Percentiles rank a stretch among this genome's conserved stretches.
phyloP scores from a whole-genome alignment of 2,888 invertebrate species.

The Drosophila sordidapex region DNA sequence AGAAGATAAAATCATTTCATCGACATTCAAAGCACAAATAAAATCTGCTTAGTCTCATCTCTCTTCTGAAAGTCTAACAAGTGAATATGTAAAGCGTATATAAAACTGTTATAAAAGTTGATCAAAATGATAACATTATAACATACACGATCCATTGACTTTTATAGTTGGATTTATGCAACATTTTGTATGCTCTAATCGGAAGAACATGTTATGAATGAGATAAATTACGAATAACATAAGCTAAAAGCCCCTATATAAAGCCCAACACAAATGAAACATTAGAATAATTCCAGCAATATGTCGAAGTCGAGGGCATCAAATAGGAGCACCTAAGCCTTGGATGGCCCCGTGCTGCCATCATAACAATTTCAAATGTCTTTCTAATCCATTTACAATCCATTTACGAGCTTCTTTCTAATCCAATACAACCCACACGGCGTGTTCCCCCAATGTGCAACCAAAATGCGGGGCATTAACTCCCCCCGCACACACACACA shows the following conservation, averaged over 20 bases:
- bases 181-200: neutral
- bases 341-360: conserved; percentile 18
- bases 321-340: conserved; percentile 13
- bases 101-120: neutral
- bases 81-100: neutral
- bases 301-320: conserved; percentile 5
- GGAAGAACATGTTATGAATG: conserved; percentile 4
- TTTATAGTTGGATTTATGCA: conserved; percentile 9
- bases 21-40: neutral
- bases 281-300: conserved; percentile 7
- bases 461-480: conserved; percentile 42
- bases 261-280: conserved; percentile 18
- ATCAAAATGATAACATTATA: neutral
- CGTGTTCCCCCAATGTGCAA: conserved; percentile 26
- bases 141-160: neutral
- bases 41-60: neutral
- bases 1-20: neutral
- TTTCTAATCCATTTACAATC: conserved; percentile 66
- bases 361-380: conserved; percentile 44
- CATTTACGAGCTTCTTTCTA: conserved; percentile 68
- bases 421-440: conserved; percentile 52
- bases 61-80: neutral
- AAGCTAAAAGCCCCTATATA: conserved; percentile 15
- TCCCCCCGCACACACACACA: neutral
- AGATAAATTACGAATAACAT: conserved; percentile 8